These are phyloP conservation scores for Neoarius graeffei DNA, from an alignment of 2,113 vertebrate genomes.

Conservation along the genomic window DNA sequence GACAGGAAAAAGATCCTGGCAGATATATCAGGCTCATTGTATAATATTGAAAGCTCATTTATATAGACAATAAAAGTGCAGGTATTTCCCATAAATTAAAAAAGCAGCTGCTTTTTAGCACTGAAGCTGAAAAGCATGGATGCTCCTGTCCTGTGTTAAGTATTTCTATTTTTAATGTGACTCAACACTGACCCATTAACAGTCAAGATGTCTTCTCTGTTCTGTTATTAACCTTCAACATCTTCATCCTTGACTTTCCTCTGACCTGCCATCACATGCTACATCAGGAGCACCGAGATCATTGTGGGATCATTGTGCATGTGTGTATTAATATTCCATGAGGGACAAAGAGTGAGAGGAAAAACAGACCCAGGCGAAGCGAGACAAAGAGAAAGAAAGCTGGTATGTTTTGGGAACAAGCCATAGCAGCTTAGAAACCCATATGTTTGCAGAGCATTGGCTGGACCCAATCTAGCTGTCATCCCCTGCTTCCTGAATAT, in stretches of 20 bases:
- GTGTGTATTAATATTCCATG: conserved; percentile 41
- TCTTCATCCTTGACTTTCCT: conserved; percentile 53
- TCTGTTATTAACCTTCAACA: conserved; percentile 60
- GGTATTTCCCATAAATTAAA: conserved; percentile 59
- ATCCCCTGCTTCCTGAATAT: conserved; percentile 76
- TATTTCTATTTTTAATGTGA: conserved; percentile 64
- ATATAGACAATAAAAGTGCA: conserved; percentile 60
- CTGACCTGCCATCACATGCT: conserved; percentile 13
- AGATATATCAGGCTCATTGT: conserved; percentile 45
- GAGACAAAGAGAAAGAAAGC: conserved; percentile 50
- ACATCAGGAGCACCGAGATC: conserved; percentile 45
- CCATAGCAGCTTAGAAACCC: conserved; percentile 64
- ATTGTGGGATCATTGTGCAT: conserved; percentile 57
- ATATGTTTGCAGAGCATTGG: conserved; percentile 72
- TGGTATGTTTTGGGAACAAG: conserved; percentile 49
- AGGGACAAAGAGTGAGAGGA: conserved; percentile 31
- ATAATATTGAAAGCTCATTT: conserved; percentile 60
- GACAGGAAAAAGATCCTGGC: conserved; percentile 48
- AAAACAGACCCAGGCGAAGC: conserved; percentile 37
- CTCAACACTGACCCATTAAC: conserved; percentile 40
- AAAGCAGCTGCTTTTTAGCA: conserved; percentile 45
- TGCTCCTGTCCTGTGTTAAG: conserved; percentile 35
- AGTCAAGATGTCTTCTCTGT: conserved; percentile 50
- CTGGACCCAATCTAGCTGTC: conserved; percentile 83
- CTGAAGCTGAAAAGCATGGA: conserved; percentile 33